Evolutionary conservation across 2,888 invertebrate species (phyloP), one percentile per base, ranked within the genome.

Genomic region (Julus scanicus): DNA sequence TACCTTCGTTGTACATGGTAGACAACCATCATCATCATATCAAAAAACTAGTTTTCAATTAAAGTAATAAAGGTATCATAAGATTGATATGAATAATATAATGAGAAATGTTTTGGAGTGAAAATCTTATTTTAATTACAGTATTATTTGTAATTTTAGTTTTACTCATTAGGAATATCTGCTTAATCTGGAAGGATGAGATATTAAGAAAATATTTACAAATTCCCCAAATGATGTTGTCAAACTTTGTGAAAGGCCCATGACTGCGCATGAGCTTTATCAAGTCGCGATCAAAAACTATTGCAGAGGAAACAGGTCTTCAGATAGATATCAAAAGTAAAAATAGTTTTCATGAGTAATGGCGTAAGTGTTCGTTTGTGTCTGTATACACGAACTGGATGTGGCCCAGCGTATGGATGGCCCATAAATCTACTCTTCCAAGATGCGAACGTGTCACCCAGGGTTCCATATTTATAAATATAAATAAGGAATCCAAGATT

Each of bases 401-500:
- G 71, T 71, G 71, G 71, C 29, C 71, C 71, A 71, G 29, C 71
- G 71, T 71, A 71, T 71, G 71, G 71, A 71, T 71, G 71, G 71
- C 71, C 29, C 71, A 71, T 71, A 71, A 71, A 71, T 71, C 71
- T 71, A 29, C 29, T 71, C 71, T 71, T 71, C 29, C 71, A 71
- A 71, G 71, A 71, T 71, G 71, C 71, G 71, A 71, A 71, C 71
- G 71, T 71, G 71, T 71, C 71, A 71, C 71, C 71, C 71, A 71
- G 71, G 71, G 71, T 71, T 71, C 71, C 71, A 71, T 71, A 71
- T 71, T 71, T 71, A 71, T 71, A 71, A 71, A 71, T 71, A 71
- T 71, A 71, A 71, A 71, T 71, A 71, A 71, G 71, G 71, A 71
- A 71, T 71, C 71, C 29, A 71, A 71, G 71, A 71, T 71, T 71